phyloP scores from a whole-genome alignment of 2,888 invertebrate species.

The Dryobota labecula region DNA sequence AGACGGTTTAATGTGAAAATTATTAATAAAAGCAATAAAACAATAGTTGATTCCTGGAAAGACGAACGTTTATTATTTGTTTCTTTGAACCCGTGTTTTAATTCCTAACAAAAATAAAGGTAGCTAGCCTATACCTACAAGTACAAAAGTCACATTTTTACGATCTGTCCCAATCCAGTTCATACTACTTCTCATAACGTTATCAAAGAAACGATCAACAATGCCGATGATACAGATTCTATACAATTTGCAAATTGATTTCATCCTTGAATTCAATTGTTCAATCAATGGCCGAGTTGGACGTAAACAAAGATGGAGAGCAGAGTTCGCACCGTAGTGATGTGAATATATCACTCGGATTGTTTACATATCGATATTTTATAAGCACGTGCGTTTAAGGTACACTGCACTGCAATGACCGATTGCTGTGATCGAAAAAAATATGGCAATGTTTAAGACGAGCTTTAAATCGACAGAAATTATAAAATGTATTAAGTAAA shows the following conservation, averaged over 20 bases:
- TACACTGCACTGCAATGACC: too few species aligned
- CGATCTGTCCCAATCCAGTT: neutral
- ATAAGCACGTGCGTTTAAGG: slow-evolving; percentile 20
- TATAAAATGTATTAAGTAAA: neutral
- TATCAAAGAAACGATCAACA: slow-evolving; percentile 23
- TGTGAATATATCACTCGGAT: slow-evolving; percentile 58
- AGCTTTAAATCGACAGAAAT: neutral
- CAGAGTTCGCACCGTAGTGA: slow-evolving; percentile 80
- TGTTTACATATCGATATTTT: slow-evolving; percentile 78
- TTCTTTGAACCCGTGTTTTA: neutral
- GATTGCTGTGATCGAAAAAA: too few species aligned
- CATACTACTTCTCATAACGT: neutral
- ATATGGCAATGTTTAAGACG: too few species aligned
- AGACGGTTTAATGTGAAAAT: neutral
- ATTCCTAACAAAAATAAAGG: too few species aligned
- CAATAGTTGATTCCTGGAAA: neutral
- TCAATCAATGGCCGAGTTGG: slow-evolving; percentile 61
- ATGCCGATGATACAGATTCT: slow-evolving; percentile 28
- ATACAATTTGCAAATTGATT: slow-evolving; percentile 61
- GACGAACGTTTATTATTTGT: neutral
- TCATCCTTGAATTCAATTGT: slow-evolving; percentile 79
- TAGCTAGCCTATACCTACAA: neutral
- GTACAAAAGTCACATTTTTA: neutral
- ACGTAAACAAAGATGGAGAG: slow-evolving; percentile 80
- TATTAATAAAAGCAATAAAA: neutral